Evolutionary conservation across 2,113 vertebrate species (phyloP), one percentile per base, ranked within the genome.

Genomic region (Polyodon spathula): DNA sequence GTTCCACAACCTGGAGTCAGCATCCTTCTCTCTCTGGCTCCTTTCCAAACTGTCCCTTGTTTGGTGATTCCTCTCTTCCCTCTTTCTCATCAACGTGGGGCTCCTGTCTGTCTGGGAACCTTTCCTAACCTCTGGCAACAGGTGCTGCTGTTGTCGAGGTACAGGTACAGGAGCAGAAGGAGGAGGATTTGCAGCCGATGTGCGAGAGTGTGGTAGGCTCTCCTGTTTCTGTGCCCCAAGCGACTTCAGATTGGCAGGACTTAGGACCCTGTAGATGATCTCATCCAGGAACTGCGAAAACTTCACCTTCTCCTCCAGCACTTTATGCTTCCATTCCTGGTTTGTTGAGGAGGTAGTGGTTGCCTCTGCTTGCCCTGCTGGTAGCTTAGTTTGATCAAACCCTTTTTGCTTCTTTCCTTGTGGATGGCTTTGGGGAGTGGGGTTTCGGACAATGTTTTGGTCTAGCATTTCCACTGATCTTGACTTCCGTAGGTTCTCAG

Each of bases 201-300:
- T 27, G 27, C 27, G 27, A 27, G 27, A 27, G 27, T 27, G 27
- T 27, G 27, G 27, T 27, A 27, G 27, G 27, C 27, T 27, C 58
- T 74, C 63, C 52, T 55, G 56, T 39, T 59, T 53, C 59, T 74
- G 63, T 54, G 65, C 73, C 54, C 82, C 70, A 0, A 84, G 65
- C 66, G 74, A 63, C 2, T 60, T 58, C 12, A 89, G 74, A 62
- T 68, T 81, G 64, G 73, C 80, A 10, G 89, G 91, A 68, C 83
- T 90, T 4, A 93, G 66, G 5, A 95, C 81, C 2, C 76, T 66
- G 58, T 69, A 73, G 12, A 85, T 90, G 63, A 95, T 89, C 66
- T 94, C 90, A 50, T 95, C 89, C 72, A 94, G 75, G 27, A 95
- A 94, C 67, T 74, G 81, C 38, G 91, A 95, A 73, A 95, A 95